Evolutionary conservation across 2,888 invertebrate genomes (phyloP).

Genomic region (Eristalis pertinax): DNA sequence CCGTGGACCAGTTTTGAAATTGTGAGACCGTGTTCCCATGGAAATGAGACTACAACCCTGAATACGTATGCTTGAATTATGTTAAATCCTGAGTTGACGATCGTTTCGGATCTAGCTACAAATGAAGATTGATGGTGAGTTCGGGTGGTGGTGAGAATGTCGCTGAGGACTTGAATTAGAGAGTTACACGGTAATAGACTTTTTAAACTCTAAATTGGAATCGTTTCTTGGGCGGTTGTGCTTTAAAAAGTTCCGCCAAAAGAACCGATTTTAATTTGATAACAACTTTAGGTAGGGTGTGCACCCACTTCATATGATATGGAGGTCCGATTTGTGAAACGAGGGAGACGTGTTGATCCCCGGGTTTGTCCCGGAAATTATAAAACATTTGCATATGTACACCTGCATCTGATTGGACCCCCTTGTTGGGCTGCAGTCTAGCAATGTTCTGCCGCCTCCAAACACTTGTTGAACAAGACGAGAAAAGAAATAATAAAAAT

Average conservation of each 20-base stretch:
- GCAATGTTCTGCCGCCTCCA: not conserved
- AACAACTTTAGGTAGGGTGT: not conserved
- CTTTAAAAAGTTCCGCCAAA: slow-evolving; percentile 42
- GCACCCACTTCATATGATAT: not conserved
- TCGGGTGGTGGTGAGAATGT: slow-evolving; percentile 53
- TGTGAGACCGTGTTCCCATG: slow-evolving; percentile 52
- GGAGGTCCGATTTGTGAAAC: not conserved
- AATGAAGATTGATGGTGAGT: slow-evolving; percentile 63
- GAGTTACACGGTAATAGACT: slow-evolving; percentile 38
- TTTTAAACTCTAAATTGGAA: slow-evolving; percentile 38
- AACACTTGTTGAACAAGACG: not conserved
- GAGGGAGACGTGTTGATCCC: not conserved
- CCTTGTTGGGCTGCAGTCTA: not conserved
- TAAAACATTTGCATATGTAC: not conserved
- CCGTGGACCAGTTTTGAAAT: slow-evolving; percentile 47
- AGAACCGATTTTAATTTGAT: slow-evolving; percentile 2
- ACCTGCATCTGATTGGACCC: not conserved
- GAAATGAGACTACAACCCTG: slow-evolving; percentile 43
- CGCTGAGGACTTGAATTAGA: slow-evolving; percentile 43
- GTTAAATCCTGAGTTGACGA: slow-evolving; percentile 56
- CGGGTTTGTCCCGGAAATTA: not conserved
- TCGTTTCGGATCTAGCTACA: slow-evolving; percentile 36
- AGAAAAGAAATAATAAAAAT: not conserved
- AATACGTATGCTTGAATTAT: slow-evolving; percentile 71
- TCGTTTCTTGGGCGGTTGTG: slow-evolving; percentile 24